Base-by-base conservation (phyloP, 2,888 invertebrate species). In the Watsonalla cultraria region DNA sequence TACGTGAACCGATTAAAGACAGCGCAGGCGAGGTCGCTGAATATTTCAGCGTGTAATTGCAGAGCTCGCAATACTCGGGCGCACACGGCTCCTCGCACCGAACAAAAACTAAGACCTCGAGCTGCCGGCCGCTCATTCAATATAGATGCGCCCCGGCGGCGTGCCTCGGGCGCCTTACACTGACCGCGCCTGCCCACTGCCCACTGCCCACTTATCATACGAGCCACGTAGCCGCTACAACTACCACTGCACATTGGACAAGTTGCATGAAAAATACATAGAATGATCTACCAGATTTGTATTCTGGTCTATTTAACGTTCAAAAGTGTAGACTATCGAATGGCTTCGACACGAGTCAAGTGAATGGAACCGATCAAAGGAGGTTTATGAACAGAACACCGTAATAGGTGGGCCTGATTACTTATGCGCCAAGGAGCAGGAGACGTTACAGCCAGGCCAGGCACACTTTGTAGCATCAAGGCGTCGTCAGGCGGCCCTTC, bases 21-120 rank as follows among this genome's bases (percentile, higher is more conserved):
- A 24, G 34, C 6, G 24, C 34, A 39, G 45, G 7, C 42, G 34
- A 11, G 37, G 63, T 67, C 68, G 68, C 67, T 81, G 75, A 80
- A 81, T 82, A 80, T 80, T 83, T 79, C 75, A 83, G 68, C 74
- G 70, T 78, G 79, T 78, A 78, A 78, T 78, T 82, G 79, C 77
- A 72, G 67, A 70, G 72, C 71, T 74, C 65, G 67, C 65, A 64
- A 68, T 66, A 67, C 68, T 69, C 72, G 68, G 70, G 66, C 65
- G 65, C 47, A 55, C 24, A 24, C 24, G 24, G 54, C 55, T 61
- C 35, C 54, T 55, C 47, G 53, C 53, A 57, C 37, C 57, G 57
- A 60, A 61, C 61, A 53, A 56, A 56, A 53, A 53, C 13, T 13
- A 24, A 45, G 7, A 13, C 35, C 7, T 13, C 47, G 48, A 55